These are phyloP conservation scores for Micoletzkya japonica DNA, from an alignment of 2,888 invertebrate species.

Conservation along the genomic window DNA sequence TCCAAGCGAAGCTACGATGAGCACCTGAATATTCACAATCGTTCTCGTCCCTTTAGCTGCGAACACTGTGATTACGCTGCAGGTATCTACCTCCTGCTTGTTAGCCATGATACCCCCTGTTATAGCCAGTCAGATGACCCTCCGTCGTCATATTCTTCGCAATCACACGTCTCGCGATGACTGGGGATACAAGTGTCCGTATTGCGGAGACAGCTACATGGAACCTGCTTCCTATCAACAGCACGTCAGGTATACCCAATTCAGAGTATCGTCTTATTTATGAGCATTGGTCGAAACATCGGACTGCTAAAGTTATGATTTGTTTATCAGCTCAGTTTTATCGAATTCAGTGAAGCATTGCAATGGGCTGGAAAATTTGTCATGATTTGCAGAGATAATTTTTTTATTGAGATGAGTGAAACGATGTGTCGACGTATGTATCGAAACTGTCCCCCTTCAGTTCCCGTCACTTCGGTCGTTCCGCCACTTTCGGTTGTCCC, in stretches of 20 bases:
- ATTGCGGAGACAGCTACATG: slow-evolving; percentile 57
- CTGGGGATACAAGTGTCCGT: slow-evolving; percentile 58
- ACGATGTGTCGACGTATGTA: background rate
- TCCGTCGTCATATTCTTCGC: slow-evolving; percentile 59
- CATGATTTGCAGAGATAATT: too few relatives aligned
- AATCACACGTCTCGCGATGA: slow-evolving; percentile 54
- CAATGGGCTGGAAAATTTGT: too few relatives aligned
- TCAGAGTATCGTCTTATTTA: too few relatives aligned
- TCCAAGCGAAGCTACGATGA: slow-evolving; percentile 62
- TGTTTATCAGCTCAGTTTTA: too few relatives aligned
- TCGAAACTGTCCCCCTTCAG: background rate
- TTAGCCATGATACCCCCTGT: slow-evolving; percentile 6
- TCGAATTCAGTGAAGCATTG: too few relatives aligned
- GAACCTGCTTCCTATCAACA: slow-evolving; percentile 63
- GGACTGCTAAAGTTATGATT: too few relatives aligned
- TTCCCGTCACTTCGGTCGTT: slow-evolving; percentile 45
- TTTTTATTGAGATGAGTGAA: background rate
- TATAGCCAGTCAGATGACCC: slow-evolving; percentile 63
- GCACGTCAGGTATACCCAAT: slow-evolving; percentile 61
- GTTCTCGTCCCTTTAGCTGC: slow-evolving; percentile 55
- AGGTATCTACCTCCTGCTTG: slow-evolving; percentile 41
- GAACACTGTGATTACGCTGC: slow-evolving; percentile 61
- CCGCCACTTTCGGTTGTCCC: slow-evolving; percentile 62
- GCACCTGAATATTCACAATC: slow-evolving; percentile 58
- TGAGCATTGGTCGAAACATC: too few relatives aligned